Conservation (phyloP, 2,797 vertebrate genomes). For the Stomatorhinus walkeri region DNA sequence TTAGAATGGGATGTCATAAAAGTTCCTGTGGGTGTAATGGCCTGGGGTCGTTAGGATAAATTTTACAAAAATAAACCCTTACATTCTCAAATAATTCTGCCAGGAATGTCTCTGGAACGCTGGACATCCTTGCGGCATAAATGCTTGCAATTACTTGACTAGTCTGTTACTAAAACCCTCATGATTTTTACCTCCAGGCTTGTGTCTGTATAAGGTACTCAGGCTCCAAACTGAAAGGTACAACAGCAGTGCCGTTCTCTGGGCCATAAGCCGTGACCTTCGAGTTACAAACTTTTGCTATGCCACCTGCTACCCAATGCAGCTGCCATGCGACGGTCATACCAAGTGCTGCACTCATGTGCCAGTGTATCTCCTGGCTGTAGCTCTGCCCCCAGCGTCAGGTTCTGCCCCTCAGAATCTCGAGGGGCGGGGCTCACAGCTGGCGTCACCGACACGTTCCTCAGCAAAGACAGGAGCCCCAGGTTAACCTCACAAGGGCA, state of each 20-base stretch:
- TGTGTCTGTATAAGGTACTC: not conserved
- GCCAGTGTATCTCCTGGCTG: constrained; percentile 56
- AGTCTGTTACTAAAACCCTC: not conserved
- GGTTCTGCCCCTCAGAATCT: constrained; percentile 14
- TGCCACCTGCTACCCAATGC: not conserved
- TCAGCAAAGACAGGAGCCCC: constrained; percentile 52
- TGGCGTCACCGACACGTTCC: constrained; percentile 37
- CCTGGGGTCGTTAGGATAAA: not conserved
- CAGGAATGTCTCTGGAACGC: not conserved
- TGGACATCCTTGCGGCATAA: not conserved
- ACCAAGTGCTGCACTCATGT: constrained; percentile 74
- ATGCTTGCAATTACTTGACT: not conserved
- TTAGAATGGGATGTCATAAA: not conserved
- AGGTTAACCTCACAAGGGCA: constrained; percentile 72
- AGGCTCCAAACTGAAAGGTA: not conserved
- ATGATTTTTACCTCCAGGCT: not conserved
- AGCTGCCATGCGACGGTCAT: constrained; percentile 14
- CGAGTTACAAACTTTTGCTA: not conserved
- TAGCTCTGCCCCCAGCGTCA: constrained; percentile 61
- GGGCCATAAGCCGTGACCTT: not conserved
- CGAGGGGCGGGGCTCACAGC: constrained; percentile 34
- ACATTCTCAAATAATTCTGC: not conserved
- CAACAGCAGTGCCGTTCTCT: not conserved
- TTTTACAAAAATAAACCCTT: not conserved
- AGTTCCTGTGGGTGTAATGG: not conserved